Evolutionary conservation across 2,888 invertebrate genomes (phyloP).

Genomic region (Plebejus argus): DNA sequence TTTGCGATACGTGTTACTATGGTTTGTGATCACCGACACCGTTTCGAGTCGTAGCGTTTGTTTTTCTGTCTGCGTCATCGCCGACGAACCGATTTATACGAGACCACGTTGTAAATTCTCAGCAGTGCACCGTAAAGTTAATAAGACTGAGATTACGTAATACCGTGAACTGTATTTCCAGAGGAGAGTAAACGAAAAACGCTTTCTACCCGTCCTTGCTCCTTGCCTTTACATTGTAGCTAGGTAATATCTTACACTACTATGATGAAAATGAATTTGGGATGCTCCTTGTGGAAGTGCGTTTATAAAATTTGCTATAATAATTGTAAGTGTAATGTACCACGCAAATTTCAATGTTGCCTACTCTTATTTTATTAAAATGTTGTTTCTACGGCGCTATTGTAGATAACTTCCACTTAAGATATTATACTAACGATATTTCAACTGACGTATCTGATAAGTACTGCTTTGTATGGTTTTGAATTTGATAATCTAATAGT

Average conservation of each 20-base stretch:
- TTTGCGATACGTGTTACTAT: conserved; percentile 55
- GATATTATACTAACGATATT: conserved; percentile 22
- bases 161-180: conserved; percentile 73
- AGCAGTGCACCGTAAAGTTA: conserved; percentile 66
- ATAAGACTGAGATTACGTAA: conserved; percentile 79
- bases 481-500: conserved; percentile 1
- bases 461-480: conserved; percentile 25
- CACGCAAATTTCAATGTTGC: conserved; percentile 40
- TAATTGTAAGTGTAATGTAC: conserved; percentile 43
- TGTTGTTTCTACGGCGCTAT: conserved; percentile 22
- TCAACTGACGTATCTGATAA: background rate
- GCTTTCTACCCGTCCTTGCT: conserved; percentile 80
- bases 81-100: conserved; percentile 32
- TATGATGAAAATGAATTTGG: conserved; percentile 54
- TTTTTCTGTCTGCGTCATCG: conserved; percentile 37
- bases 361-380: conserved; percentile 36
- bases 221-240: conserved; percentile 79
- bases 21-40: conserved; percentile 59
- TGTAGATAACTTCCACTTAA: conserved; percentile 26
- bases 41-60: conserved; percentile 51
- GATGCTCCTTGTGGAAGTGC: conserved; percentile 65
- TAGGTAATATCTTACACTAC: conserved; percentile 68
- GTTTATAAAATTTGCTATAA: conserved; percentile 56
- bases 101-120: conserved; percentile 45
- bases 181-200: conserved; percentile 73